Conservation (phyloP, 2,797 vertebrate genomes). For the Ciconia nigra region DNA sequence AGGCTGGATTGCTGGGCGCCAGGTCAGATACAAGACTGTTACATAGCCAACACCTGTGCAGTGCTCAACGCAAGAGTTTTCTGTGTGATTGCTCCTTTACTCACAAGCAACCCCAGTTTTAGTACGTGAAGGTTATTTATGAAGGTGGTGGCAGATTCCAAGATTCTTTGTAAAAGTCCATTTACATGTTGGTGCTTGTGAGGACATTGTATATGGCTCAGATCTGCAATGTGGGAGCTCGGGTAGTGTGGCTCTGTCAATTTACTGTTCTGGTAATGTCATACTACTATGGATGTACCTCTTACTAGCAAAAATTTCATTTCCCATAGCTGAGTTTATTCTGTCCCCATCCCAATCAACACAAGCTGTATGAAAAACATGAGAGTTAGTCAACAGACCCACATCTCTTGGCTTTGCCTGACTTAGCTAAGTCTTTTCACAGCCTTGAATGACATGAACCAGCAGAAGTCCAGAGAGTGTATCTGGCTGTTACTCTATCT, state of each 20-base stretch:
- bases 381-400: background rate
- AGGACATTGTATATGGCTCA: background rate
- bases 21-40: background rate
- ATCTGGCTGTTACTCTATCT: background rate
- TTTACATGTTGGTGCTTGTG: background rate
- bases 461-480: background rate
- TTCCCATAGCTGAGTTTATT: background rate
- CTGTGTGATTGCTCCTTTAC: background rate
- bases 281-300: background rate
- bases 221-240: background rate
- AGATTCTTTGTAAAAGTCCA: background rate
- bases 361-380: background rate
- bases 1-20: background rate
- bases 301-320: background rate
- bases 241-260: background rate
- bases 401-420: background rate
- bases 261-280: background rate
- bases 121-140: background rate
- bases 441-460: background rate
- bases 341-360: background rate
- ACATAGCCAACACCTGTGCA: background rate
- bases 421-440: background rate
- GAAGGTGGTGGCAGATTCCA: background rate
- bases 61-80: rapidly evolving
- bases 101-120: background rate